These are phyloP conservation scores for Caenorhabditis macrosperma DNA, from an alignment of 2,888 invertebrate genomes.

Conservation along the genomic window DNA sequence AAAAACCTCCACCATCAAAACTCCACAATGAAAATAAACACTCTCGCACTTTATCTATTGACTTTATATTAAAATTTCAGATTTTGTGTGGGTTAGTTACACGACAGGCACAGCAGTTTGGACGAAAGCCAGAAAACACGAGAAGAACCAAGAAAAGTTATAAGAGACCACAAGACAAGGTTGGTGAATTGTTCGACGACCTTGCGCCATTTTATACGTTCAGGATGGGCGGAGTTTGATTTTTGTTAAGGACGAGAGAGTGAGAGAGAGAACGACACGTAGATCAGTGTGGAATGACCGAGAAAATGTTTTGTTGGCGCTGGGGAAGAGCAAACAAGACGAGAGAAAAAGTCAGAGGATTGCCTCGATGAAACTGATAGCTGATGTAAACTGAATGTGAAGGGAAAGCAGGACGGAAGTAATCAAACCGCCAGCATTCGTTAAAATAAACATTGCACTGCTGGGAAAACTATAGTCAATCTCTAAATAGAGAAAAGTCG, in stretches of 20 bases:
- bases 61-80: constrained; percentile 12
- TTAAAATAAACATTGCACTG: not conserved
- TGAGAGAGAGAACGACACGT: constrained; percentile 2
- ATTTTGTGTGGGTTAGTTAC: constrained; percentile 41
- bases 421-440: not conserved
- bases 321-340: constrained; percentile 41
- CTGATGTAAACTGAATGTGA: not conserved
- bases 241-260: not conserved
- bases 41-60: constrained; percentile 7
- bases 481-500: no score
- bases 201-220: constrained; percentile 43
- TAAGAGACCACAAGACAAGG: constrained; percentile 7
- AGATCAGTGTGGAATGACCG: constrained; percentile 9
- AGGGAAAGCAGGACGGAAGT: not conserved
- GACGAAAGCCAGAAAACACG: not conserved
- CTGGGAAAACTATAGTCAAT: no score
- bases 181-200: not conserved
- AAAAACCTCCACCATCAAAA: constrained; percentile 20
- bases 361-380: constrained; percentile 44
- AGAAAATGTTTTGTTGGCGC: constrained; percentile 34
- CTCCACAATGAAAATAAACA: constrained; percentile 1
- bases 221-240: constrained; percentile 28
- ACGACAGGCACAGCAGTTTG: constrained; percentile 42
- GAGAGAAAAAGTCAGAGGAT: constrained; percentile 11
- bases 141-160: not conserved